These are phyloP conservation scores for Epinephelus moara DNA, from an alignment of 2,113 vertebrate genomes.

Conservation along the genomic window DNA sequence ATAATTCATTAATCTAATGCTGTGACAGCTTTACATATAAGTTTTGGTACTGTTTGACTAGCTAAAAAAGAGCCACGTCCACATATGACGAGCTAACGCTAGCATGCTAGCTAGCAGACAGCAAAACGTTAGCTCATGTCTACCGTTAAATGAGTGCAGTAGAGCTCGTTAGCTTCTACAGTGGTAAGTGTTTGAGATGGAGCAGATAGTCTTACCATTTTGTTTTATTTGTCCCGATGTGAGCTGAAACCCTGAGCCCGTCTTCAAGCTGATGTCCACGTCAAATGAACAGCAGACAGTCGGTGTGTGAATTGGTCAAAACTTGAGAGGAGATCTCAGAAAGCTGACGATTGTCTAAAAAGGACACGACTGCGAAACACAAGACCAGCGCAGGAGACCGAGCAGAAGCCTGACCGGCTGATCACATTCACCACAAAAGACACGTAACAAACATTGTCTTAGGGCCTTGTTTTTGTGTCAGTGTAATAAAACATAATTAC, in stretches of 20 bases:
- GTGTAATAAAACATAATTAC: rapidly evolving
- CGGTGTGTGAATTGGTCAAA: conserved; percentile 41
- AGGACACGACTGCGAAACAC: conserved; percentile 84
- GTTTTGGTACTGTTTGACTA: not conserved
- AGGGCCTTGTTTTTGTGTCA: rapidly evolving
- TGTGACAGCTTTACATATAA: not conserved
- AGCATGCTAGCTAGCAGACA: conserved; percentile 51
- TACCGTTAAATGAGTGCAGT: conserved; percentile 21
- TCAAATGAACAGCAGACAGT: conserved; percentile 37
- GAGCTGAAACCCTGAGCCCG: conserved; percentile 5
- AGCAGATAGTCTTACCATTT: conserved; percentile 76
- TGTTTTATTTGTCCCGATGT: conserved; percentile 40
- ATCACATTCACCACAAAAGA: not conserved
- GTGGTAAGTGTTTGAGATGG: not conserved
- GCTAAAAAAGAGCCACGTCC: conserved; percentile 76
- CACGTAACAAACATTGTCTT: rapidly evolving
- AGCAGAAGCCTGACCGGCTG: conserved; percentile 62
- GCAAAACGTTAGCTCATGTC: not conserved
- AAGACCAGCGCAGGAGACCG: conserved; percentile 69
- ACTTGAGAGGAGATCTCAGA: conserved; percentile 60
- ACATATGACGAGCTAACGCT: conserved; percentile 57
- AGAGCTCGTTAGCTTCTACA: not conserved
- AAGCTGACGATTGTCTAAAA: conserved; percentile 81
- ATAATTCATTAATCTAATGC: not conserved
- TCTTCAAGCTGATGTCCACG: conserved; percentile 67